Base-by-base conservation (phyloP, 2,797 vertebrate genomes). In the Vireo griseus region DNA sequence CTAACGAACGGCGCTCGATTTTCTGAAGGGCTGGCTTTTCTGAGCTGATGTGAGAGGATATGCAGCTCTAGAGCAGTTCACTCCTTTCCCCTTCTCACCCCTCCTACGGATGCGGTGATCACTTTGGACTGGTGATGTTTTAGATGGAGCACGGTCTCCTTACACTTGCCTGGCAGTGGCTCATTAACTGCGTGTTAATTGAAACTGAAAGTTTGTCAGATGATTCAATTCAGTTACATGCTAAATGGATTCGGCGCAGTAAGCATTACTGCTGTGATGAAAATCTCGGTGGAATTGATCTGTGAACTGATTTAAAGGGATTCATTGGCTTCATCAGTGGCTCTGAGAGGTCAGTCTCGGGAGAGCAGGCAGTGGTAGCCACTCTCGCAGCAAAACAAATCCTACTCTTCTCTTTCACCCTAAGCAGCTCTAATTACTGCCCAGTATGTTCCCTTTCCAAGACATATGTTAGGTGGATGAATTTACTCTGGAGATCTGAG, bases 141-240 rank as follows among this genome's bases (percentile, higher is more conserved):
- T 66, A 88, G 65, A 29, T 87, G 83, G 92, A 94, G 40, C 65
- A 20, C 5, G 6, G 48, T 66, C 85, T 92, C 73, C 87, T 87
- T 88, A 62, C 88, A 82, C 57, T 80, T 61, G 74, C 81, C 55
- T 77, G 40, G 18, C 42, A 88, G 90, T 40, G 63, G 90, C 77
- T 95, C 87, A 57, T 91, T 92, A 80, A 52, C 81, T 66, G n/a
- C 25, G 13, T 58, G 28, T 77, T 88, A 89, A 93, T 91, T 91
- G 95, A 81, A 92, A 88, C 75, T 69, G 86, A 91, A 72, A 82
- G 57, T 96, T 95, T 86, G 69, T 87, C 74, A 78, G 84, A 68
- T 86, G 74, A 71, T 94, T 92, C 84, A 95, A 51, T 96, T 93
- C 57, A 48, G 82, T 73, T 93, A 58, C 72, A 24, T 45, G 92